Conservation (phyloP, 2,888 invertebrate species). For the Phyllotreta striolata region DNA sequence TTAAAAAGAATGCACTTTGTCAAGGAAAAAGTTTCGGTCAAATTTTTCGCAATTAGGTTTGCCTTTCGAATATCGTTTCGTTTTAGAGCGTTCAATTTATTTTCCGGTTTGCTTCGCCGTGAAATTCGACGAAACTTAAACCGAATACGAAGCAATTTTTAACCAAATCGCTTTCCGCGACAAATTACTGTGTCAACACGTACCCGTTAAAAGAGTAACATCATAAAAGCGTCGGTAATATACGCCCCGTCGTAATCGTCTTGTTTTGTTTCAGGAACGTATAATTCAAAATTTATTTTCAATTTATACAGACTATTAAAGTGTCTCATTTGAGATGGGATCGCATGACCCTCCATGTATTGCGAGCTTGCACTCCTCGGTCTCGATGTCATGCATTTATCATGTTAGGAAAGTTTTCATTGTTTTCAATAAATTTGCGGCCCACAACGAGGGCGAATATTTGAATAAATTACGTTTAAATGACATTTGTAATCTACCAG, state of each 20-base stretch:
- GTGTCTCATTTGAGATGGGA: constrained; percentile 46
- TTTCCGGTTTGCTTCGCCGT: too few relatives aligned
- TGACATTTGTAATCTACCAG: constrained; percentile 33
- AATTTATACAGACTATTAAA: constrained; percentile 49
- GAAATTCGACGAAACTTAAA: too few relatives aligned
- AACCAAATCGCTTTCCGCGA: too few relatives aligned
- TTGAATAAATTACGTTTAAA: constrained; percentile 31
- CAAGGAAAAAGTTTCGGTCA: too few relatives aligned
- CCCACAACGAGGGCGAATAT: constrained; percentile 26
- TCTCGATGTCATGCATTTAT: constrained; percentile 36
- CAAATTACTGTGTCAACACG: neutral
- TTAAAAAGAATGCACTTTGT: too few relatives aligned
- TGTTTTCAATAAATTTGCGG: constrained; percentile 38
- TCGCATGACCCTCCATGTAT: constrained; percentile 45
- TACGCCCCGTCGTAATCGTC: constrained; percentile 29
- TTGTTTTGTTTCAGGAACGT: constrained; percentile 32
- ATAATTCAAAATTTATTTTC: constrained; percentile 49
- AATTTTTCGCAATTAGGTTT: too few relatives aligned
- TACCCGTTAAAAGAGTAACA: constrained; percentile 7
- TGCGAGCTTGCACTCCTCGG: constrained; percentile 33
- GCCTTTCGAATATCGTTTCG: too few relatives aligned
- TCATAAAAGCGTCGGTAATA: constrained; percentile 20
- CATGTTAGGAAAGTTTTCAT: constrained; percentile 39
- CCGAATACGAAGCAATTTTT: too few relatives aligned
- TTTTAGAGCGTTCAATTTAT: too few relatives aligned